Evolutionary conservation across 2,113 vertebrate genomes (phyloP).

Genomic region (Embiotoca jacksoni): DNA sequence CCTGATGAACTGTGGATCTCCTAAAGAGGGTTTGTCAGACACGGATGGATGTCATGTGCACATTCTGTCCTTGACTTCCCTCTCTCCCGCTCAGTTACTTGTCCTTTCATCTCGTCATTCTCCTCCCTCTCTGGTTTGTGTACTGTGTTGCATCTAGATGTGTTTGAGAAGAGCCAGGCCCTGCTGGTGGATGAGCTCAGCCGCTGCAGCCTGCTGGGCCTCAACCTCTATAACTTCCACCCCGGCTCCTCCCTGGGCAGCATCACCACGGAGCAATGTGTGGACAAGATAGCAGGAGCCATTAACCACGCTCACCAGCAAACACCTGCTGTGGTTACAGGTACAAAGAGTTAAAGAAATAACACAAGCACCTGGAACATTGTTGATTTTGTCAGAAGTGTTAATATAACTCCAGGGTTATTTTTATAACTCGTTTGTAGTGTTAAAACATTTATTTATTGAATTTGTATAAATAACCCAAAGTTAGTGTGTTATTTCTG

Average conservation of each 20-base stretch:
- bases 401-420: too few species aligned
- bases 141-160: conserved; percentile 63
- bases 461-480: too few species aligned
- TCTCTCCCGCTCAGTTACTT: too few species aligned
- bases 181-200: conserved; percentile 85
- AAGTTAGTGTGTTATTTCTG: too few species aligned
- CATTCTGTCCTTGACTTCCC: neutral
- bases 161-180: conserved; percentile 84
- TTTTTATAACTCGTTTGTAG: too few species aligned
- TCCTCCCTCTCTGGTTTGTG: neutral
- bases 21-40: conserved; percentile 80
- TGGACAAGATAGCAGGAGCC: conserved; percentile 80
- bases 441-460: too few species aligned
- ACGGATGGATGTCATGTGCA: neutral
- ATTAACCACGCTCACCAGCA: conserved; percentile 86
- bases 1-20: conserved; percentile 88
- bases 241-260: conserved; percentile 82
- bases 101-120: neutral
- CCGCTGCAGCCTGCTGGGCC: conserved; percentile 83
- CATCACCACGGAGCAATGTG: conserved; percentile 81
- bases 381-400: too few species aligned
- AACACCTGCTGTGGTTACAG: conserved; percentile 80
- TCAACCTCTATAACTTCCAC: conserved; percentile 85
- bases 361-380: neutral
- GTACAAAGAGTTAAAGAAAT: conserved; percentile 50